Percentiles rank a stretch among this genome's conserved stretches.
These are phyloP conservation scores for Eriosoma lanigerum DNA, from an alignment of 1,140 invertebrate genomes.

Conservation along the genomic window DNA sequence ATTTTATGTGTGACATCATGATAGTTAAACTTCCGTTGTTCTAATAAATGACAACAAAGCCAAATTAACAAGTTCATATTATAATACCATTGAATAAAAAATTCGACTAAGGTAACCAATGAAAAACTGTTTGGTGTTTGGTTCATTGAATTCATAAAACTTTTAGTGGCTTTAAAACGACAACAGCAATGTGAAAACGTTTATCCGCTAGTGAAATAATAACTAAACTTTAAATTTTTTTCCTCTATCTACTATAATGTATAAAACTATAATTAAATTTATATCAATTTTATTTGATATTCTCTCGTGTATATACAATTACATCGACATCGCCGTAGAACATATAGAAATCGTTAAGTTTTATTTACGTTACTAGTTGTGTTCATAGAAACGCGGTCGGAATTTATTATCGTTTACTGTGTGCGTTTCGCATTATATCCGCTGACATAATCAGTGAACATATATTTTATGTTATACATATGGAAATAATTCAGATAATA, in stretches of 20 bases:
- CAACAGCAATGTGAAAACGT: not conserved
- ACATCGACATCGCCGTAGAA: not conserved
- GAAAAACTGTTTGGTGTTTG: not conserved
- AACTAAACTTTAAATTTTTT: not conserved
- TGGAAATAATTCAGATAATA: no score
- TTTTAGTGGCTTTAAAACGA: not conserved
- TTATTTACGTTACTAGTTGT: slow-evolving; percentile 3
- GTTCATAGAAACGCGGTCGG: not conserved
- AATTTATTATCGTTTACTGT: slow-evolving; percentile 1
- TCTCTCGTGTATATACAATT: no score
- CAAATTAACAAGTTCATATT: not conserved
- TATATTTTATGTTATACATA: no score
- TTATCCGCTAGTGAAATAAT: not conserved
- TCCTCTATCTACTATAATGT: not conserved
- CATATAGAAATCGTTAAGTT: slow-evolving; percentile 9
- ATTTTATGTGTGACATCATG: not conserved
- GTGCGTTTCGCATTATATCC: not conserved
- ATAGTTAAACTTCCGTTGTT: not conserved
- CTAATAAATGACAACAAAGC: not conserved
- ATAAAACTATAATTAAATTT: no score
- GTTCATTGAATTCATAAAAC: slow-evolving; percentile 3
- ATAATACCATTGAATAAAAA: not conserved
- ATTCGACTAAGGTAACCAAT: not conserved
- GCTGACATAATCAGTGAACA: not conserved
- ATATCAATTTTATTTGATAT: no score